Conservation (phyloP, 2,113 vertebrate genomes). For the Python bivittatus region DNA sequence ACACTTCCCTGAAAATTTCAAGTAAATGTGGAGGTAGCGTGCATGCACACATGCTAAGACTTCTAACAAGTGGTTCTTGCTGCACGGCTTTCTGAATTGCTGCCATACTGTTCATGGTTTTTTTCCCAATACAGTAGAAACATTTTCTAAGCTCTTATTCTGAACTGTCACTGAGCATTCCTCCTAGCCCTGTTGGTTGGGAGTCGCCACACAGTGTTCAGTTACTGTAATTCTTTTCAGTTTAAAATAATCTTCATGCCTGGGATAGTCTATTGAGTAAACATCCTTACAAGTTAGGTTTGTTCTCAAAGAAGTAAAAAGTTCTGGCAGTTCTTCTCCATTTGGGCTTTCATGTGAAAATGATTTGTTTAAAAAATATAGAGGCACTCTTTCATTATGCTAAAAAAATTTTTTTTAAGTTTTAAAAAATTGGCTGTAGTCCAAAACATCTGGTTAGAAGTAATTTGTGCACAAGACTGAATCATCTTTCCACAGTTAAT, state of each 20-base stretch:
- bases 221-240: constrained; percentile 39
- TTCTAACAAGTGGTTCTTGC: not conserved
- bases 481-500: not conserved
- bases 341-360: constrained; percentile 36
- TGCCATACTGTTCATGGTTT: not conserved
- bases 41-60: not conserved
- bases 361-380: constrained; percentile 32
- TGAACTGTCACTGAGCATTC: not conserved
- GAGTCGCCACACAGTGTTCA: constrained; percentile 21
- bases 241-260: constrained; percentile 41
- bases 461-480: not conserved
- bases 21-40: not conserved
- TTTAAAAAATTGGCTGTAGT: not conserved
- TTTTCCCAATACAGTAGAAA: not conserved
- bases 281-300: constrained; percentile 50
- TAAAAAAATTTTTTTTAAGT: not conserved
- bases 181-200: not conserved
- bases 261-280: constrained; percentile 48
- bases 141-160: accelerated
- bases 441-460: not conserved
- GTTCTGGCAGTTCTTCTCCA: constrained; percentile 33
- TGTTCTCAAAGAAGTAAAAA: constrained; percentile 42
- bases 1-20: not conserved
- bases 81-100: not conserved
- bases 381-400: constrained; percentile 21